A percentile compares a stretch with the other conserved stretches of the same genome.
phyloP scores from a whole-genome alignment of 2,113 vertebrate species.

The Phylloscopus trochiloides region DNA sequence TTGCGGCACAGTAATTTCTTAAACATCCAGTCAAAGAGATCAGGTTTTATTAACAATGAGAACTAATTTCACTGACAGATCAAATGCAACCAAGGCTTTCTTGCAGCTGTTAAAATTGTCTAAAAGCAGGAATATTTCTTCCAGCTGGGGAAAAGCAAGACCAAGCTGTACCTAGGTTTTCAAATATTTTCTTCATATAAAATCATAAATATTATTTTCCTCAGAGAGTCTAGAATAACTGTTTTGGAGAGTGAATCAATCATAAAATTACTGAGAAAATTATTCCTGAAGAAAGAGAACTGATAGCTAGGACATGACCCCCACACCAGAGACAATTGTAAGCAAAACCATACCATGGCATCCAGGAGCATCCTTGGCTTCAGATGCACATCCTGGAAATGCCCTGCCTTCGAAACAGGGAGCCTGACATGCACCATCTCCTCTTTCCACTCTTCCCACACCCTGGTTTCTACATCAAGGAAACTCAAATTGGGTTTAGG shows the following conservation, averaged over 20 bases:
- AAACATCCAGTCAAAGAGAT: background rate
- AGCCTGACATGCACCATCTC: background rate
- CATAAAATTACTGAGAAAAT: background rate
- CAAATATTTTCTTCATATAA: constrained; percentile 23
- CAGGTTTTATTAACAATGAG: constrained; percentile 33
- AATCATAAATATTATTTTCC: background rate
- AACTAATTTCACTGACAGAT: constrained; percentile 40
- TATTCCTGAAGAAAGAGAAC: background rate
- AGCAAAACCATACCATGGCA: background rate
- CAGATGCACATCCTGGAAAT: background rate
- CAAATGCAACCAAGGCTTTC: constrained; percentile 27
- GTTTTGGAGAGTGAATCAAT: background rate
- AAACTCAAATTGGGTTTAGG: background rate
- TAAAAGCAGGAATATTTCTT: constrained; percentile 14
- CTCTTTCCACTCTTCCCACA: background rate
- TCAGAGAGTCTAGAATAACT: background rate
- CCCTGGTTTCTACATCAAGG: background rate
- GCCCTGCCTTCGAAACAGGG: fast-evolving
- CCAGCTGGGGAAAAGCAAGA: background rate
- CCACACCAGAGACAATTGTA: background rate
- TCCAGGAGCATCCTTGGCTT: background rate
- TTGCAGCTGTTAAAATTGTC: background rate
- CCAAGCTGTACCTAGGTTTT: background rate
- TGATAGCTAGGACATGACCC: no score
- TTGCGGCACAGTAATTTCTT: background rate